Evolutionary conservation across 2,888 invertebrate genomes (phyloP).

Genomic region (Watsonalla binaria): DNA sequence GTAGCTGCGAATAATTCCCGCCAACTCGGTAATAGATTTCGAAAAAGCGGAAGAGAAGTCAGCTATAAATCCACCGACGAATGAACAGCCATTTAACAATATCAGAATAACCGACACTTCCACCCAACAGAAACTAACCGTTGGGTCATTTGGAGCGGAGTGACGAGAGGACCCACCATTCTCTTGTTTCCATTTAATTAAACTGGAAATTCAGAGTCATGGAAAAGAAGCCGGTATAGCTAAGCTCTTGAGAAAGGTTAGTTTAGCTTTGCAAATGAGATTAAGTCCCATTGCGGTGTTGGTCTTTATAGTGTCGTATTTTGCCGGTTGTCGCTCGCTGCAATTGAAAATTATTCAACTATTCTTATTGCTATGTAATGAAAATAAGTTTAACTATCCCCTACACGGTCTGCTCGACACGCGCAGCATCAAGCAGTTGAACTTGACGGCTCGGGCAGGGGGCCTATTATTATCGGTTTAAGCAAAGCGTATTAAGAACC

Average conservation of each 20-base stretch:
- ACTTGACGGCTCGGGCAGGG: no score
- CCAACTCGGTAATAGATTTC: constrained; percentile 59
- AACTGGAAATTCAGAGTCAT: constrained; percentile 62
- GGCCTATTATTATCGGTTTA: no score
- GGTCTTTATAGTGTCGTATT: constrained; percentile 33
- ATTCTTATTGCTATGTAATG: no score
- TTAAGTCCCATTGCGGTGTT: constrained; percentile 43
- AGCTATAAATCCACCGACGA: constrained; percentile 49
- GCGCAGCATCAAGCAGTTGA: no score
- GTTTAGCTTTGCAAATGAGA: constrained; percentile 60
- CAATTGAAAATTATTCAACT: constrained; percentile 5
- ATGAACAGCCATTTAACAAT: constrained; percentile 43
- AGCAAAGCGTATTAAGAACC: no score
- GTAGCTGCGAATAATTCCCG: constrained; percentile 55
- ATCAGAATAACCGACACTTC: constrained; percentile 37
- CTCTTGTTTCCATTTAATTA: constrained; percentile 74
- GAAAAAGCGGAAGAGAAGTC: constrained; percentile 58
- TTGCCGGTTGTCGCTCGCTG: constrained; percentile 10
- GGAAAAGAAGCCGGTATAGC: constrained; percentile 34
- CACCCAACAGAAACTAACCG: constrained; percentile 50
- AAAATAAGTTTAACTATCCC: no score
- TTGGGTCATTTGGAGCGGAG: constrained; percentile 30
- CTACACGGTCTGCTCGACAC: no score
- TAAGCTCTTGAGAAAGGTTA: constrained; percentile 48
- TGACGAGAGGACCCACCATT: constrained; percentile 58